A percentile compares a stretch with the other conserved stretches of the same genome.
Conservation (phyloP, 2,888 invertebrate genomes). For the Thysanoteuthis rhombus region DNA sequence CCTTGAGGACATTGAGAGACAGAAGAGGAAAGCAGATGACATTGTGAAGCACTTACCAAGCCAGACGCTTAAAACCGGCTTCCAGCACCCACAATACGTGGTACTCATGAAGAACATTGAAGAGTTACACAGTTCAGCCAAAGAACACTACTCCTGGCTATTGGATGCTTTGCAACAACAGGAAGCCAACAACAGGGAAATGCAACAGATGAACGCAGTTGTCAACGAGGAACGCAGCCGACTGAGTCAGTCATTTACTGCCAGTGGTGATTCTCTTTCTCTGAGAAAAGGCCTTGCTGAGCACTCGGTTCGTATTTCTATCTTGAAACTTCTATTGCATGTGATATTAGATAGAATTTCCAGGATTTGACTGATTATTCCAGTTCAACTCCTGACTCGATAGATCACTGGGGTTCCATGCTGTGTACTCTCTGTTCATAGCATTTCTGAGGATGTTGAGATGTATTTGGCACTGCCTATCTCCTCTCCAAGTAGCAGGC, state of each 20-base stretch:
- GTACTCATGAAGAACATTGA: slow-evolving; percentile 53
- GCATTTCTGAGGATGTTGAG: too few relatives aligned
- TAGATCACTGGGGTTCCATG: too few relatives aligned
- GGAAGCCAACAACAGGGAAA: slow-evolving; percentile 54
- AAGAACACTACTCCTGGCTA: slow-evolving; percentile 47
- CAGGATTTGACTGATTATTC: too few relatives aligned
- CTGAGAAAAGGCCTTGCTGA: slow-evolving; percentile 42
- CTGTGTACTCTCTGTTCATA: too few relatives aligned
- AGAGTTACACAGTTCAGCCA: slow-evolving; percentile 51
- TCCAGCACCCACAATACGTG: slow-evolving; percentile 33
- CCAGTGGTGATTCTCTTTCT: slow-evolving; percentile 35
- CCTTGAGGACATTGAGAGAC: slow-evolving; percentile 53
- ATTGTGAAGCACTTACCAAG: slow-evolving; percentile 48
- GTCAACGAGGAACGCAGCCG: slow-evolving; percentile 53
- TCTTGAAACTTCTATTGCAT: not conserved
- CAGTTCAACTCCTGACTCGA: too few relatives aligned
- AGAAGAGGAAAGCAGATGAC: slow-evolving; percentile 51
- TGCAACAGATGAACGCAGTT: slow-evolving; percentile 49
- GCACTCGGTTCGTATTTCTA: slow-evolving; percentile 33
- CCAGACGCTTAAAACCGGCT: slow-evolving; percentile 38
- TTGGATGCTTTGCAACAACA: slow-evolving; percentile 52
- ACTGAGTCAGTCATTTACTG: slow-evolving; percentile 45
- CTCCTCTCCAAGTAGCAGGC: too few relatives aligned
- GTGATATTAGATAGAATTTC: not conserved
- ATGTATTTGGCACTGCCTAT: too few relatives aligned